phyloP scores from a whole-genome alignment of 2,888 invertebrate genomes.

The Malthinus flaveolus region DNA sequence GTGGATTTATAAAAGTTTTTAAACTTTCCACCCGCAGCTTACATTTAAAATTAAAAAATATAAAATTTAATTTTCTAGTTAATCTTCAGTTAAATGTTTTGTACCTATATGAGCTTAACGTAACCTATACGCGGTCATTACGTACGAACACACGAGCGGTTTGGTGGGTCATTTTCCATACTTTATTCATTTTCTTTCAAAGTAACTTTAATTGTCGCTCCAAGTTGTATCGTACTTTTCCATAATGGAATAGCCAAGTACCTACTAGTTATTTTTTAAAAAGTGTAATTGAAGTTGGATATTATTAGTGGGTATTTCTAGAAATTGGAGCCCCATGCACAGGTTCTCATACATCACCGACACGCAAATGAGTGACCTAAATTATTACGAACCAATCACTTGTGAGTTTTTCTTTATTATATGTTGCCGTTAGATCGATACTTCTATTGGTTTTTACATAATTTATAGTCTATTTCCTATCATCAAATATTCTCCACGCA shows the following conservation, averaged over 20 bases:
- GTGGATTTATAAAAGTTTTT: no score
- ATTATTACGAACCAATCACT: conserved; percentile 29
- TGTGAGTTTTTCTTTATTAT: conserved; percentile 19
- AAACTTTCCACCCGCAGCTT: no score
- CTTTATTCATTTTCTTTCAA: no score
- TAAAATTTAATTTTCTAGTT: no score
- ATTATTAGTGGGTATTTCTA: conserved; percentile 17
- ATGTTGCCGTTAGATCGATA: conserved; percentile 20
- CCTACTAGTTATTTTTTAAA: background rate
- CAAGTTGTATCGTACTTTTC: background rate
- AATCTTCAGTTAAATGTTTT: no score
- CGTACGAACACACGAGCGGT: no score
- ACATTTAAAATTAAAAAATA: no score
- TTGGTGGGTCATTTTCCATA: no score
- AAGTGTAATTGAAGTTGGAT: conserved; percentile 2
- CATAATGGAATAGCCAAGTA: background rate
- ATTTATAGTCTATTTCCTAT: conserved; percentile 17
- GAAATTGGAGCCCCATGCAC: conserved; percentile 18
- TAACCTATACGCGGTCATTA: background rate
- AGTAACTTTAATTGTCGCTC: no score
- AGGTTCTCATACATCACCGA: conserved; percentile 25
- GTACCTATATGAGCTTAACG: no score
- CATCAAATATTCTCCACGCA: conserved; percentile 13
- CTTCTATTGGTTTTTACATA: conserved; percentile 20
- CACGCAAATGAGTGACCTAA: conserved; percentile 31